These are phyloP conservation scores for Zygothrica quintamaculata DNA, from an alignment of 2,888 invertebrate species.

Conservation along the genomic window DNA sequence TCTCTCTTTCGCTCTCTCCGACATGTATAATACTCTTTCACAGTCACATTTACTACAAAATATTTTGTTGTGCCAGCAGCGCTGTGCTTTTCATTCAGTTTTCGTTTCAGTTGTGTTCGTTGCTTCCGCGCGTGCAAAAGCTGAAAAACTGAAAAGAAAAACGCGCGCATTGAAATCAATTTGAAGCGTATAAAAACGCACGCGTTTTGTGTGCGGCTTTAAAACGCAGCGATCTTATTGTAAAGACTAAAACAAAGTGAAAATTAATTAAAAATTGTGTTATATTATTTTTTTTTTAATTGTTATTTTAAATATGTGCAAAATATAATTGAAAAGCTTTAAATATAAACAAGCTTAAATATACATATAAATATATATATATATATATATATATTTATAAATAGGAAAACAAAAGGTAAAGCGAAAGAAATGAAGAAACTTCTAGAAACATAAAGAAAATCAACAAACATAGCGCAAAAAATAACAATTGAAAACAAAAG, in stretches of 20 bases:
- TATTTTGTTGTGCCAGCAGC: no score
- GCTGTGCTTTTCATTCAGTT: conserved; percentile 71
- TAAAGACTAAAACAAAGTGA: no score
- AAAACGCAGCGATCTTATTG: conserved; percentile 40
- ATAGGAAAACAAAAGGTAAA: conserved; percentile 37
- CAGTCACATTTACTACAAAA: conserved; percentile 15
- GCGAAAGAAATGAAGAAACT: conserved; percentile 6
- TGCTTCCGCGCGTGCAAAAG: conserved; percentile 74
- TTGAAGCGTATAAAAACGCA: conserved; percentile 44
- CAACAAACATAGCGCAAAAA: no score
- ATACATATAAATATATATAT: no score
- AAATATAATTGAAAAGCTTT: conserved; percentile 6
- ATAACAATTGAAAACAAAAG: conserved; percentile 23
- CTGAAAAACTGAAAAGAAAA: conserved; percentile 35
- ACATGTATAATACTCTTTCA: no score
- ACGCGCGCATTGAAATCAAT: conserved; percentile 24
- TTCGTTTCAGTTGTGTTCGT: conserved; percentile 74
- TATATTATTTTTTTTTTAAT: neutral
- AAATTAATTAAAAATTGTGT: neutral
- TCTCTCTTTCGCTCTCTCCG: neutral
- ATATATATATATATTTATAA: no score
- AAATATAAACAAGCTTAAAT: conserved; percentile 20
- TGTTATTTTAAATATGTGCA: conserved; percentile 17
- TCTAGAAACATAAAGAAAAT: no score
- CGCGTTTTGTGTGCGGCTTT: conserved; percentile 46